Evolutionary conservation across 1,140 invertebrate genomes (phyloP).

Genomic region (Drosophila truncata): DNA sequence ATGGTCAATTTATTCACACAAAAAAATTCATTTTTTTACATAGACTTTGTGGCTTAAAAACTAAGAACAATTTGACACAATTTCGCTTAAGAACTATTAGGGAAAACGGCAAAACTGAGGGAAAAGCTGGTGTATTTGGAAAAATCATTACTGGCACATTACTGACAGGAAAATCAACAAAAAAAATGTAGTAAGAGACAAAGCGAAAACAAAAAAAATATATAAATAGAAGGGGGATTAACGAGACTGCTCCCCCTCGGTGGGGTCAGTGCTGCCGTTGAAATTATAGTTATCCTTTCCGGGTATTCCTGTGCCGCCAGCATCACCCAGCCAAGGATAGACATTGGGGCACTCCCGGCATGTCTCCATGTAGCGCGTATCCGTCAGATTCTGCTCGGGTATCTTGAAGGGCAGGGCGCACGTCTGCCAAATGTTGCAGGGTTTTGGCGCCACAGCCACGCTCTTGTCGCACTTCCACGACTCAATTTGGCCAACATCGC

Average conservation of each 20-base stretch:
- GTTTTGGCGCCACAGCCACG: slow-evolving; percentile 88
- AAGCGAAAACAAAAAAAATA: not conserved
- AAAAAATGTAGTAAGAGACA: not conserved
- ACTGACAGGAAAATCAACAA: slow-evolving; percentile 25
- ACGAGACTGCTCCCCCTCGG: too few species aligned
- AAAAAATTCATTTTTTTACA: slow-evolving; percentile 44
- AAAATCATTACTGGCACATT: slow-evolving; percentile 51
- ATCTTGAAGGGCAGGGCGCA: slow-evolving; percentile 93
- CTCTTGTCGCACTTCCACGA: slow-evolving; percentile 93
- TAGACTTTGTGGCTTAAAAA: slow-evolving; percentile 54
- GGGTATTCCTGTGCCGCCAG: slow-evolving; percentile 92
- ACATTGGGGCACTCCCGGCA: slow-evolving; percentile 94
- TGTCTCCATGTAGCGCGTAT: slow-evolving; percentile 94
- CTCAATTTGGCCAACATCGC: slow-evolving; percentile 89
- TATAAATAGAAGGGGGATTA: not conserved
- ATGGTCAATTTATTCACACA: slow-evolving; percentile 64
- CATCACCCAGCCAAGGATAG: slow-evolving; percentile 88
- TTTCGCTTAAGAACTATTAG: slow-evolving; percentile 66
- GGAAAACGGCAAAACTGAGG: slow-evolving; percentile 7
- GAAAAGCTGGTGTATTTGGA: not conserved
- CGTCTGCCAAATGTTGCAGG: slow-evolving; percentile 93
- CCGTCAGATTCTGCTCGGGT: slow-evolving; percentile 90
- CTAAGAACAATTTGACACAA: slow-evolving; percentile 73
- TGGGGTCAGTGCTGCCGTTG: not conserved
- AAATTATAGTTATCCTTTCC: slow-evolving; percentile 92